phyloP scores from a whole-genome alignment of 2,113 vertebrate genomes.

The Malurus elegans region DNA sequence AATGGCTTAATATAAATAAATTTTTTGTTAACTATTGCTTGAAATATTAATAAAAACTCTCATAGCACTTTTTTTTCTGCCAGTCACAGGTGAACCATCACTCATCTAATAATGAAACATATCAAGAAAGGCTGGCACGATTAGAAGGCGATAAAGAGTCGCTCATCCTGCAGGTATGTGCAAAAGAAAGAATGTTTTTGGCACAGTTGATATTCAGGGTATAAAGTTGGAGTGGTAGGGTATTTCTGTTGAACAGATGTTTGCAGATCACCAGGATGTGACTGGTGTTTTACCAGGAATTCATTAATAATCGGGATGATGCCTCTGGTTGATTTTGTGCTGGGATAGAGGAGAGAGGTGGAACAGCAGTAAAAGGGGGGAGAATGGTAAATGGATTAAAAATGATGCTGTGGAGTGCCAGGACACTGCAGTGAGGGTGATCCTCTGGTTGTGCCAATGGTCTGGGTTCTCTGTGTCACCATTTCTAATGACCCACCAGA shows the following conservation, averaged over 20 bases:
- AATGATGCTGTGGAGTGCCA: not conserved
- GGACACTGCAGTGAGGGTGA: not conserved
- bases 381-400: not conserved
- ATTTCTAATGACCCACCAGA: not conserved
- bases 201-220: not conserved
- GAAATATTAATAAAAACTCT: not conserved
- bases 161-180: slow-evolving; percentile 90
- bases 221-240: not conserved
- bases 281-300: not conserved
- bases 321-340: not conserved
- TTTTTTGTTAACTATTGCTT: not conserved
- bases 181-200: not conserved
- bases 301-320: not conserved
- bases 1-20: not conserved
- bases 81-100: slow-evolving; percentile 83
- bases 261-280: not conserved
- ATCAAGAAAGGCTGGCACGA: slow-evolving; percentile 89
- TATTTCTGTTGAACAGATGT: not conserved
- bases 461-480: not conserved
- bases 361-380: not conserved
- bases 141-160: slow-evolving; percentile 98
- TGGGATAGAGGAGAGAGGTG: not conserved
- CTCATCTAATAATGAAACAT: slow-evolving; percentile 84
- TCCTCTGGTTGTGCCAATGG: not conserved
- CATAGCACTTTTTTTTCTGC: not conserved